Conservation (phyloP, 2,113 vertebrate species). For the Eulemur rufifrons region DNA sequence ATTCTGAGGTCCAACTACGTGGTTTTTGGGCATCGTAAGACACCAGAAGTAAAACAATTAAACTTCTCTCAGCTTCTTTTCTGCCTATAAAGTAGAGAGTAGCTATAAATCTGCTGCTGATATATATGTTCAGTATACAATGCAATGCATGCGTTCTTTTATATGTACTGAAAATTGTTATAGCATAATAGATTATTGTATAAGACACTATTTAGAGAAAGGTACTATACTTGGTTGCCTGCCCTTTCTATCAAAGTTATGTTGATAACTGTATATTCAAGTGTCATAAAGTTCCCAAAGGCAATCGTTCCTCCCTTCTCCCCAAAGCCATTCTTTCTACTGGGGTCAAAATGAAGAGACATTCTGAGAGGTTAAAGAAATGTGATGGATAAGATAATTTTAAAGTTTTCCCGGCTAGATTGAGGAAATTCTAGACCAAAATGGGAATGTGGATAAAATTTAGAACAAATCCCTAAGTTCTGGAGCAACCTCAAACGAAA, state of each 20-base stretch:
- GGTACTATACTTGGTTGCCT: not conserved
- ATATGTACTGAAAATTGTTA: not conserved
- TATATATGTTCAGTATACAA: not conserved
- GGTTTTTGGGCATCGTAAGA: not conserved
- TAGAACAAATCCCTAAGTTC: not conserved
- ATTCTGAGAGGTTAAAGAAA: not conserved
- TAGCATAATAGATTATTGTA: not conserved
- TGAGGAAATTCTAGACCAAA: conserved; percentile 14
- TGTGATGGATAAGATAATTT: not conserved
- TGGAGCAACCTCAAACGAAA: not conserved
- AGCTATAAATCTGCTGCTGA: not conserved
- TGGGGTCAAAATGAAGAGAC: not conserved
- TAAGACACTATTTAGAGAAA: not conserved
- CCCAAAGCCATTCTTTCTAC: not conserved
- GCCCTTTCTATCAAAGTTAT: not conserved
- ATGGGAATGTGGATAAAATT: not conserved
- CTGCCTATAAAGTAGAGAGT: not conserved
- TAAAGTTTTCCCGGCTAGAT: not conserved
- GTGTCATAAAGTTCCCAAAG: not conserved
- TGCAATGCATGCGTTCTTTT: not conserved
- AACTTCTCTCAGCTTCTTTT: not conserved
- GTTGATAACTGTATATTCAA: not conserved
- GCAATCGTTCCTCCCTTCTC: not conserved
- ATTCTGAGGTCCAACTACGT: not conserved
- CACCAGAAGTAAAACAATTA: not conserved